These are phyloP conservation scores for Morinoia aosen DNA, from an alignment of 2,888 invertebrate species.

Conservation along the genomic window DNA sequence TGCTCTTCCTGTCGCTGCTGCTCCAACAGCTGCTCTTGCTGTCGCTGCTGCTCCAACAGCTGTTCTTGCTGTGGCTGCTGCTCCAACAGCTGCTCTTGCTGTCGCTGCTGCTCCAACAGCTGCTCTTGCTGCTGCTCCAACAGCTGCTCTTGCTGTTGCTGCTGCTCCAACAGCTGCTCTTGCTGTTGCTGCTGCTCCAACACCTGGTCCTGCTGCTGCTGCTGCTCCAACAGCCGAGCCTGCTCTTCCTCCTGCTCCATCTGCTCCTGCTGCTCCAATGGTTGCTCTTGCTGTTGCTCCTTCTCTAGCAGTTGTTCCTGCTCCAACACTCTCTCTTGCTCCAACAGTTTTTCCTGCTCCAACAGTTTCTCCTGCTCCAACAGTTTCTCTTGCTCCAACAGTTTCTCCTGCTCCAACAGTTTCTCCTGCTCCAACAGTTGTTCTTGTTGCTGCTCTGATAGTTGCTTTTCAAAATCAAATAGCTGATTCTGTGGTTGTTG, in stretches of 20 bases:
- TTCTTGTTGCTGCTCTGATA: background rate
- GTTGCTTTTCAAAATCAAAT: background rate
- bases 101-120: background rate
- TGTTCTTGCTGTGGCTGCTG: no score
- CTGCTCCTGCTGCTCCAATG: background rate
- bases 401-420: background rate
- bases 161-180: no score
- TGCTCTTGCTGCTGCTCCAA: background rate
- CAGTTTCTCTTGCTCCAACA: background rate
- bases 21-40: background rate
- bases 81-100: background rate
- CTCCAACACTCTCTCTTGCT: background rate
- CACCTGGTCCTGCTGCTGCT: background rate
- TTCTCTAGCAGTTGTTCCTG: background rate
- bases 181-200: background rate
- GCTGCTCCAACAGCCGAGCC: background rate
- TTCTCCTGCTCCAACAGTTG: background rate
- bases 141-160: background rate
- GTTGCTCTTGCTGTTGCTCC: background rate
- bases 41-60: background rate
- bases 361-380: background rate
- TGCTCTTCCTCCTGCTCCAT: background rate
- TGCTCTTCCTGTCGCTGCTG: no score
- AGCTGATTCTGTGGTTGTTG: background rate
- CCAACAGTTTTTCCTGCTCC: background rate